Evolutionary conservation across 2,113 vertebrate genomes (phyloP).

Genomic region (Meriones unguiculatus): DNA sequence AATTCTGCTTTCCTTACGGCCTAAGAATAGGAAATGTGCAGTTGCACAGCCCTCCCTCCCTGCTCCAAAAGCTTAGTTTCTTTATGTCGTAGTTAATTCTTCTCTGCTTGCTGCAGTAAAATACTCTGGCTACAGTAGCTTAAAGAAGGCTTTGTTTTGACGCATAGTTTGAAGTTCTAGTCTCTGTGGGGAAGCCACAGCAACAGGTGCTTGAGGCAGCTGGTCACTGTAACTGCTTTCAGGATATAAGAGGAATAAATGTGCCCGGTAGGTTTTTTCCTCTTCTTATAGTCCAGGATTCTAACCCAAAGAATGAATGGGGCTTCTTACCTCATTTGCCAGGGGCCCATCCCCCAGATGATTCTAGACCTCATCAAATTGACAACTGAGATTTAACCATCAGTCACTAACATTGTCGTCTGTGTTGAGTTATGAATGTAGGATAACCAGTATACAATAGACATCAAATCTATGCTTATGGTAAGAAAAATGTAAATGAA

Average conservation of each 20-base stretch:
- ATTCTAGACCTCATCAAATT: not conserved
- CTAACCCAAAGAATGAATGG: not conserved
- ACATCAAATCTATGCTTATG: not conserved
- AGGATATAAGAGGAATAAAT: not conserved
- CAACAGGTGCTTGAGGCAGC: not conserved
- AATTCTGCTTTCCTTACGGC: slow-evolving; percentile 16
- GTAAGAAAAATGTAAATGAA: not conserved
- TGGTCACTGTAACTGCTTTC: not conserved
- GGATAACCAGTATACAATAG: not conserved
- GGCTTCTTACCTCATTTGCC: not conserved
- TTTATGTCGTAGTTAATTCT: not conserved
- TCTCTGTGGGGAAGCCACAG: not conserved
- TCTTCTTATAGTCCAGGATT: not conserved
- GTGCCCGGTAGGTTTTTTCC: not conserved
- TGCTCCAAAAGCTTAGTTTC: not conserved
- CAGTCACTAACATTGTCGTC: slow-evolving; percentile 7
- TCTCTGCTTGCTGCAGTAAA: not conserved
- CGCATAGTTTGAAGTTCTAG: not conserved
- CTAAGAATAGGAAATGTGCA: not conserved
- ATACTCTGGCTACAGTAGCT: not conserved
- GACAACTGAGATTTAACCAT: not conserved
- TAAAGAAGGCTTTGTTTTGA: not conserved
- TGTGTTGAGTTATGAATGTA: not conserved
- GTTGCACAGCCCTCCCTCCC: not conserved
- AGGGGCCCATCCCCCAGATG: not conserved